Evolutionary conservation across 2,888 invertebrate species (phyloP), one percentile per base, ranked within the genome.

Genomic region (Argyresthia albistria): DNA sequence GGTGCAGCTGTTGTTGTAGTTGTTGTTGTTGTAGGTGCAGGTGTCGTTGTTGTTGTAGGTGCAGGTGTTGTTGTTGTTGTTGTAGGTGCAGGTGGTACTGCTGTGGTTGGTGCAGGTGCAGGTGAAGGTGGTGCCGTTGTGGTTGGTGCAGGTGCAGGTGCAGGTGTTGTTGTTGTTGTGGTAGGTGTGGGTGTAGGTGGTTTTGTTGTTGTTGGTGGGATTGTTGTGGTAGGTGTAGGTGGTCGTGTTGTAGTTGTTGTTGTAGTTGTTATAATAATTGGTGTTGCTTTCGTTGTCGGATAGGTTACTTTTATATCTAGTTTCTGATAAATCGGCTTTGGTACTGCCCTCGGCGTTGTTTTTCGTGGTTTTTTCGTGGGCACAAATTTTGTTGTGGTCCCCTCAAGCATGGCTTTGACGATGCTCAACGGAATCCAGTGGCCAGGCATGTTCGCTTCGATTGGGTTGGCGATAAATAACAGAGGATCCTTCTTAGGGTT

Each of bases 401-500:
- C 15, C 46, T 58, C 55, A 9, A 69, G 42, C 0, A 67, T 63
- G 1, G 60, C 56, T 61, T 72, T 75, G 0, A 75, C 54, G 2
- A 77, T 58, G 48, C 73, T 75, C 1, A 62, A 37, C 1, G 76
- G 76, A 1, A 77, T 55, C 76, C 76, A 77, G 54, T 76, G 76
- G 1, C 76, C 67, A 0, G 76, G 76, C 65, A 76, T 64, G 4
- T 66, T 58, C 0, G 76, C 60, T 58, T 77, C 76, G 1, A 76
- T 60, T 8, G 76, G 76, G 46, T 77, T 77, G 0, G 69, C 65
- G 6, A 76, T 69, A 53, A 64, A 77, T 11, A 76, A 51, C 8
- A 77, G 54, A 1, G 67, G 61, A 39, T 77, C 76, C 2, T 65
- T 58, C 35, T 59, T 50, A 4, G 63, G 59, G 12, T 60, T 52